Evolutionary conservation across 1,140 invertebrate genomes (phyloP).

Genomic region (Ylistrum balloti): DNA sequence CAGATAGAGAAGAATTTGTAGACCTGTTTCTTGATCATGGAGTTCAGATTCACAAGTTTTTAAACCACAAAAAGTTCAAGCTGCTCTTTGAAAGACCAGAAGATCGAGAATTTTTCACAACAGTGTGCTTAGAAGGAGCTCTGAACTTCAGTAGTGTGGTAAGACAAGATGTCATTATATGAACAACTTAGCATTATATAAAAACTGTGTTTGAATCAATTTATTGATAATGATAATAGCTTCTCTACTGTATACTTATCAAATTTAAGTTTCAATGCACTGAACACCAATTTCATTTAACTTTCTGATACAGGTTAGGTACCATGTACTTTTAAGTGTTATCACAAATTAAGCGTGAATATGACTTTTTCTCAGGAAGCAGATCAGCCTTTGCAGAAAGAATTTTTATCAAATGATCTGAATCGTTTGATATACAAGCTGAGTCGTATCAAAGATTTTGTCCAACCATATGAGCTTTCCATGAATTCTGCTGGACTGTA

Average conservation of each 20-base stretch:
- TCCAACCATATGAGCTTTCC: constrained; percentile 80
- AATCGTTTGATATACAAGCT: constrained; percentile 76
- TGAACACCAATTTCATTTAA: no score
- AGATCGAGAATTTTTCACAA: constrained; percentile 82
- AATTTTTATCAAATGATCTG: constrained; percentile 72
- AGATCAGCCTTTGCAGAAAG: constrained; percentile 59
- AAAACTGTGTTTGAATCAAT: no score
- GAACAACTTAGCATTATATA: no score
- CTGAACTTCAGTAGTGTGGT: constrained; percentile 77
- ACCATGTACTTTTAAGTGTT: no score
- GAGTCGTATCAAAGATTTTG: constrained; percentile 79
- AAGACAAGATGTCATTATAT: no score
- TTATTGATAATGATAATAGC: no score
- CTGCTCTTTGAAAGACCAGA: constrained; percentile 80
- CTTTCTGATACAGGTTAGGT: no score
- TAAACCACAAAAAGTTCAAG: constrained; percentile 79
- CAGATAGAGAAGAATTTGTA: constrained; percentile 82
- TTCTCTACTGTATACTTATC: no score
- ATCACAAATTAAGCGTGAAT: background rate
- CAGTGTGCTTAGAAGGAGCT: constrained; percentile 80
- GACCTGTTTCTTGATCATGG: constrained; percentile 82
- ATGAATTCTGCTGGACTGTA: constrained; percentile 77
- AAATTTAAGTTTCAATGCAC: no score
- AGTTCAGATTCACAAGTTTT: constrained; percentile 81
- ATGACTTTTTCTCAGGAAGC: constrained; percentile 42